Conservation (phyloP, 2,888 invertebrate species). For the Cerastis rubricosa region DNA sequence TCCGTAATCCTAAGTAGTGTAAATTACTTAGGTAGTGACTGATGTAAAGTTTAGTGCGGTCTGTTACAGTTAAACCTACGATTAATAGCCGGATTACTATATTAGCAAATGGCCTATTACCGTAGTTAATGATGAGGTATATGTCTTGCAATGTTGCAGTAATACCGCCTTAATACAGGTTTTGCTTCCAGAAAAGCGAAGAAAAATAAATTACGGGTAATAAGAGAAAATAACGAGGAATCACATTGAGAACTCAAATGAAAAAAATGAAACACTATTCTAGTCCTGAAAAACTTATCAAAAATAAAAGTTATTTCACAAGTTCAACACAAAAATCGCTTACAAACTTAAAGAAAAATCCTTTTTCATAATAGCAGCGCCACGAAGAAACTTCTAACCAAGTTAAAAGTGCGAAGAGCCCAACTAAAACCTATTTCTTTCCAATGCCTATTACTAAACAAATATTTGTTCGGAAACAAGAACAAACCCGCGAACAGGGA, state of each 20-base stretch:
- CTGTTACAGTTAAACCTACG: slow-evolving; percentile 47
- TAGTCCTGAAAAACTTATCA: background rate
- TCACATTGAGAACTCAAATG: background rate
- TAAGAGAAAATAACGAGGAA: background rate
- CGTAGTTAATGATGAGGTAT: slow-evolving; percentile 24
- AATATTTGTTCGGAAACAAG: slow-evolving; percentile 65
- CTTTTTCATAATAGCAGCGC: slow-evolving; percentile 13
- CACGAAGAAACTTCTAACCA: slow-evolving; percentile 23
- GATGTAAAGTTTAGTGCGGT: slow-evolving; percentile 54
- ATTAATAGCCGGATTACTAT: slow-evolving; percentile 58
- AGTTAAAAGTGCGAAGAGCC: slow-evolving; percentile 52
- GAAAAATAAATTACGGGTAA: background rate
- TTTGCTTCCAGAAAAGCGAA: background rate
- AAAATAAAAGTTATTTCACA: background rate
- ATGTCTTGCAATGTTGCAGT: background rate
- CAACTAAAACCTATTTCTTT: slow-evolving; percentile 59
- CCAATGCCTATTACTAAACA: slow-evolving; percentile 64
- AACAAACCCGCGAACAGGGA: slow-evolving; percentile 51
- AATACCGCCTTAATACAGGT: background rate
- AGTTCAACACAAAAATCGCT: background rate
- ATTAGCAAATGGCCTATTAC: slow-evolving; percentile 48
- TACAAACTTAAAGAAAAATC: slow-evolving; percentile 18
- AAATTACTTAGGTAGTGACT: slow-evolving; percentile 55
- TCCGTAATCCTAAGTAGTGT: slow-evolving; percentile 58
- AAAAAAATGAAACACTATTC: background rate